Base-by-base conservation (phyloP, 2,888 invertebrate species). In the Agrochola lota region DNA sequence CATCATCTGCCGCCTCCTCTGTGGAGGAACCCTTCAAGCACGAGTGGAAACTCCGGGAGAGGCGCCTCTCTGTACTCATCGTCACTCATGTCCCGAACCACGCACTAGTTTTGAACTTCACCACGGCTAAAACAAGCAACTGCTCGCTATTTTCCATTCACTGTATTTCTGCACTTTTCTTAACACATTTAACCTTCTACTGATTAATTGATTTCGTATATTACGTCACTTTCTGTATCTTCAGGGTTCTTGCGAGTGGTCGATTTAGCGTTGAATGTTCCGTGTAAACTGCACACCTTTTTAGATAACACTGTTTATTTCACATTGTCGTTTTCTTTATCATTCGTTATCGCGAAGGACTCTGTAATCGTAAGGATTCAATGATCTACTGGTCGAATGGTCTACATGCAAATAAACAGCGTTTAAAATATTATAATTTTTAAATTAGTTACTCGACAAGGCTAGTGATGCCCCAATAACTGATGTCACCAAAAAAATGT, bases 11-110 rank as follows among this genome's bases (percentile, higher is more conserved):
- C 60, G 95, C 97, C 91, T 96, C 97, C 93, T 97, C 97, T 85
- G 97, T 96, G 81, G 97, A 96, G 80, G 97, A 97, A 59, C 97
- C 97, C 88, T 97, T 97, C 88, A 98, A 96, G 91, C 98, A 98
- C 81, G 97, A 97, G 95, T 97, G 97, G 93, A 98, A 97, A 91
- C 97, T 97, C 92, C 97, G 97, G 70, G 97, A 97, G 85, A 97
- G 96, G 80, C 97, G 97, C 84, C 97, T 95, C 91, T 97, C 97
- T 91, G 97, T 96, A 89, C 97, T 97, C 97, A 97, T 97, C 89
- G 88, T 96, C 93, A 94, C 91, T 92, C 96, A 96, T 96, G 92
- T 95, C 96, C 94, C 90, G 85, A 89, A 89, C 90, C 85, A 90
- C 88, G 81, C 90, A 89, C 90, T 76, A 81, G 63, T 84, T 83